A percentile compares a stretch with the other conserved stretches of the same genome.
phyloP scores from a whole-genome alignment of 2,888 invertebrate genomes.

The Aspidapion aeneum region DNA sequence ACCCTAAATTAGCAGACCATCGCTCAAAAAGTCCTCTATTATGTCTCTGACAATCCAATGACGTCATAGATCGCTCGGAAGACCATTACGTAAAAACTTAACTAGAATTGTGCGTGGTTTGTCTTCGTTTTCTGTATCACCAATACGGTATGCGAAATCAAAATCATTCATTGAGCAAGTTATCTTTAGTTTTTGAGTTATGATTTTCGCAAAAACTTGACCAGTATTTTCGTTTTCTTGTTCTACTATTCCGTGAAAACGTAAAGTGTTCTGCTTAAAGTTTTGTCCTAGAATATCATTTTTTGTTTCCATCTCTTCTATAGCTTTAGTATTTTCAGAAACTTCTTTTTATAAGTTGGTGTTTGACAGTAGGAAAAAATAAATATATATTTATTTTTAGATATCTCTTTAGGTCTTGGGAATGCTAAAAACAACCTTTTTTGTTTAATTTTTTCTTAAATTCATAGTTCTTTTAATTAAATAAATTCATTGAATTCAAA shows the following conservation, averaged over 20 bases:
- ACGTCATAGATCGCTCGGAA: not conserved
- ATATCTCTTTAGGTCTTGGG: too few species aligned
- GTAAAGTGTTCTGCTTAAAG: not conserved
- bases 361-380: too few species aligned
- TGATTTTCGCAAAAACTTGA: not conserved
- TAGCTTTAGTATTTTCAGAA: not conserved
- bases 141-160: not conserved
- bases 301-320: not conserved
- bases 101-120: not conserved
- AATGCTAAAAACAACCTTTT: too few species aligned
- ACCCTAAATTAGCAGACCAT: not conserved
- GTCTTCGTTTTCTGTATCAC: not conserved
- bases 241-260: constrained; percentile 1
- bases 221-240: not conserved
- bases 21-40: not conserved
- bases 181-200: not conserved
- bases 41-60: too few species aligned
- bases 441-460: too few species aligned
- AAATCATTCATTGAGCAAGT: not conserved
- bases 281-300: not conserved
- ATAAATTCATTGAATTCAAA: too few species aligned
- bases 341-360: too few species aligned
- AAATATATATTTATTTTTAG: too few species aligned
- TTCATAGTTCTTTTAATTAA: too few species aligned
- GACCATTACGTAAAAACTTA: not conserved